Conservation (phyloP, 2,888 invertebrate genomes). For the Mythimna loreyi region DNA sequence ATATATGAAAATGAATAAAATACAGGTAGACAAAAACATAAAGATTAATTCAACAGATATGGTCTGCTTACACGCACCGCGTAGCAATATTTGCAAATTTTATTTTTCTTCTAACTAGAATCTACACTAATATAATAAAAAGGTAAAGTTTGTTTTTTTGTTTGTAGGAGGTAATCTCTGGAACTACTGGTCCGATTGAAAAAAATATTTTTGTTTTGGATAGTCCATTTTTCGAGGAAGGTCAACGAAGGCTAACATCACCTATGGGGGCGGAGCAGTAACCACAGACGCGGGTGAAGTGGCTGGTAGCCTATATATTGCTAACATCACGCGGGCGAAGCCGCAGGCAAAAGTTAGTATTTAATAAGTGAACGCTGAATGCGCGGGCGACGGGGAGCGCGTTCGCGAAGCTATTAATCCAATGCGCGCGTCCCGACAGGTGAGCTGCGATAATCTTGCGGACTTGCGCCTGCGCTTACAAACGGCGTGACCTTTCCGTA, state of each 20-base stretch:
- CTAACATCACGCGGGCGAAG: too few relatives aligned
- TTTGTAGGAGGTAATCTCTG: too few relatives aligned
- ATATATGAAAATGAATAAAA: slow-evolving; percentile 39
- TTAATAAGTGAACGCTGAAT: slow-evolving; percentile 62
- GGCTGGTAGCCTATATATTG: too few relatives aligned
- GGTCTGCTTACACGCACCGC: slow-evolving; percentile 51
- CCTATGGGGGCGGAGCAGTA: too few relatives aligned
- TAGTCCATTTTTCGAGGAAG: too few relatives aligned
- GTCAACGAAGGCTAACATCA: too few relatives aligned
- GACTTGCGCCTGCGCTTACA: slow-evolving; percentile 84
- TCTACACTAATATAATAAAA: too few relatives aligned
- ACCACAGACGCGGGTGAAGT: too few relatives aligned
- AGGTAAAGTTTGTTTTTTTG: too few relatives aligned
- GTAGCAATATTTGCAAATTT: slow-evolving; percentile 53
- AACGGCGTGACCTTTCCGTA: slow-evolving; percentile 88
- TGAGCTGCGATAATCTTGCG: slow-evolving; percentile 87
- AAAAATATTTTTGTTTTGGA: too few relatives aligned
- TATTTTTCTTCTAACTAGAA: slow-evolving; percentile 61
- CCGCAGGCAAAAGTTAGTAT: too few relatives aligned
- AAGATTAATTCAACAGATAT: slow-evolving; percentile 50
- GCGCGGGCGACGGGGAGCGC: slow-evolving; percentile 22
- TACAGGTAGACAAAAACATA: slow-evolving; percentile 41
- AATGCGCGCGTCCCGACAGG: slow-evolving; percentile 81
- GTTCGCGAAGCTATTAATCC: slow-evolving; percentile 73
- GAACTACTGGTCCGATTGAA: too few relatives aligned